A percentile compares a stretch with the other conserved stretches of the same genome.
Evolutionary conservation across 2,888 invertebrate genomes (phyloP).

Genomic region (Ochlodes sylvanus): DNA sequence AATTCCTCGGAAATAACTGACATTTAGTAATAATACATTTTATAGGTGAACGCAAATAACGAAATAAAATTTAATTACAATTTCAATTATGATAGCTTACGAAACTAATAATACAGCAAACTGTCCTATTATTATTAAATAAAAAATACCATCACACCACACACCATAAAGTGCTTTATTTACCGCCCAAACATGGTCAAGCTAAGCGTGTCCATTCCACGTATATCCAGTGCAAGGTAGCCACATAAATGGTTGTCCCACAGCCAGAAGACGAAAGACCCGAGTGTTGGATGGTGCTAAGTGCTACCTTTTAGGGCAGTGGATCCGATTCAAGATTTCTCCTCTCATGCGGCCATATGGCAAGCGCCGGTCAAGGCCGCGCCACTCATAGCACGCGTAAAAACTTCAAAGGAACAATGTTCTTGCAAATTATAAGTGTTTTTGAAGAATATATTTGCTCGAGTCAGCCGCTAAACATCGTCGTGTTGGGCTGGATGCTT

Average conservation of each 20-base stretch:
- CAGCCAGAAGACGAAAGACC: constrained; percentile 17
- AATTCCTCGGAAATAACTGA: too few relatives aligned
- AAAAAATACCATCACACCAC: background rate
- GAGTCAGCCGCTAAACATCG: too few relatives aligned
- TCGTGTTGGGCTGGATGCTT: too few relatives aligned
- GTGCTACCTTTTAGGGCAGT: constrained; percentile 32
- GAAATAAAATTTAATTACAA: too few relatives aligned
- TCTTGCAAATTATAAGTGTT: constrained; percentile 37
- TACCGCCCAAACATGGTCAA: constrained; percentile 13
- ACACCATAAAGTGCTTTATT: background rate
- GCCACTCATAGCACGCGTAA: constrained; percentile 47
- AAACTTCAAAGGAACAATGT: constrained; percentile 57
- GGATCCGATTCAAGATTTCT: constrained; percentile 32
- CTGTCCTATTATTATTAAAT: too few relatives aligned
- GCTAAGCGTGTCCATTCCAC: background rate
- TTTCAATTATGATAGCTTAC: too few relatives aligned
- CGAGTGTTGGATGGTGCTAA: constrained; percentile 9
- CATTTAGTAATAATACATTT: too few relatives aligned
- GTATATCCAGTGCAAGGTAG: constrained; percentile 29
- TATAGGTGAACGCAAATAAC: too few relatives aligned
- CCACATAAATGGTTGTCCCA: constrained; percentile 19
- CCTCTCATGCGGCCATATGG: constrained; percentile 47
- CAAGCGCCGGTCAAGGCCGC: constrained; percentile 45
- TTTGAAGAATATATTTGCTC: constrained; percentile 9
- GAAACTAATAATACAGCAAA: too few relatives aligned